Conservation (phyloP, 92 coral and sea anemone genomes). For the Porites lobata region DNA sequence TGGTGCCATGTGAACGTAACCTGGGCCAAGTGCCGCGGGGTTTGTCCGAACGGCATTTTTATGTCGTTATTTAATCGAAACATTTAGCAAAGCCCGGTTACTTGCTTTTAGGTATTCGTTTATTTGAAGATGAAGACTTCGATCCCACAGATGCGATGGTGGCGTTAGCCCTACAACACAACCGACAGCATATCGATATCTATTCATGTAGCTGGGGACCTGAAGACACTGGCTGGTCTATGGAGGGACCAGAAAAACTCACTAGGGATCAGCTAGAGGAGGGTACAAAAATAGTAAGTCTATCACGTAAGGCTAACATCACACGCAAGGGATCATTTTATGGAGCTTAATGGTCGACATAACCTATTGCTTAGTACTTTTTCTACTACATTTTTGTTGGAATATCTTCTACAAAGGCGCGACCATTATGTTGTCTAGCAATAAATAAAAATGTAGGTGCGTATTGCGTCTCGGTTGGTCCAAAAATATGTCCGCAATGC, state of each 20-base stretch:
- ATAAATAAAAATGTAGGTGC: no score
- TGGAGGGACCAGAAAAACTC: constrained; percentile 58
- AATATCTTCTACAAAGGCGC: no score
- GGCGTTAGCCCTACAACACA: constrained; percentile 43
- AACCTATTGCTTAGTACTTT: no score
- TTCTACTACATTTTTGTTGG: no score
- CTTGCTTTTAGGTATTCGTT: constrained; percentile 28
- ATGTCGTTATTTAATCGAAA: no score
- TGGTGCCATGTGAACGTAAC: no score
- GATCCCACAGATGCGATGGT: constrained; percentile 67
- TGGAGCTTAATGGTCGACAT: neutral
- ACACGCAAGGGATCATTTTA: neutral
- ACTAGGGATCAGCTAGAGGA: constrained; percentile 41
- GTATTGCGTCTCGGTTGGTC: no score
- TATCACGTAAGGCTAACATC: neutral
- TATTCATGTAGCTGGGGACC: constrained; percentile 78
- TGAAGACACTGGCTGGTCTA: constrained; percentile 58
- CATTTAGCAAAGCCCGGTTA: no score
- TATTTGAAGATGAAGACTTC: constrained; percentile 21
- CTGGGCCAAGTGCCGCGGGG: no score
- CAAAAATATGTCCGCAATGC: no score
- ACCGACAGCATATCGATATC: constrained; percentile 47
- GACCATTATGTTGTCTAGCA: no score
- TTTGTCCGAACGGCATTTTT: no score
- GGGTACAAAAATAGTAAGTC: constrained; percentile 52